Evolutionary conservation across 2,113 vertebrate species (phyloP).

Genomic region (Hypanus sabinus): DNA sequence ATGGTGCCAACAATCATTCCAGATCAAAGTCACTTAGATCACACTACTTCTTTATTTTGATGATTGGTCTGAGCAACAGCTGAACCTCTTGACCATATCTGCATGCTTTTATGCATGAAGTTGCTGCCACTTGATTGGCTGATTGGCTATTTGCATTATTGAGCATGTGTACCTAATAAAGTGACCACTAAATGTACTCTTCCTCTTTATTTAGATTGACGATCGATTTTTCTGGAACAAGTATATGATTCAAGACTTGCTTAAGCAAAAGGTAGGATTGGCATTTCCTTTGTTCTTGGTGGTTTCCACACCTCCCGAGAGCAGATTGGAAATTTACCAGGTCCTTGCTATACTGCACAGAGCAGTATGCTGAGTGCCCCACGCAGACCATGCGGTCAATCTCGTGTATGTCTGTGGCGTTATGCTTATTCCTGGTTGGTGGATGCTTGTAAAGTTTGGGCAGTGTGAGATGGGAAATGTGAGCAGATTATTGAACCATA

Average conservation of each 20-base stretch:
- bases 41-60: too few relatives aligned
- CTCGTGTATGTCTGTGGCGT: not conserved
- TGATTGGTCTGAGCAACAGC: too few relatives aligned
- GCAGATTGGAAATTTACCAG: too few relatives aligned
- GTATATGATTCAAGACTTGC: conserved; percentile 34
- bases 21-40: too few relatives aligned
- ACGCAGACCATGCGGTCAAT: not conserved
- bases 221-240: conserved; percentile 39
- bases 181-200: not conserved
- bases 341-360: not conserved
- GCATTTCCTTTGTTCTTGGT: too few relatives aligned
- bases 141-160: too few relatives aligned
- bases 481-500: not conserved
- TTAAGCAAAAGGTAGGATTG: conserved; percentile 10
- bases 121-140: too few relatives aligned
- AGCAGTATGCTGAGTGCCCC: not conserved
- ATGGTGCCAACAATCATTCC: too few relatives aligned
- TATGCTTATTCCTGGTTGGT: not conserved
- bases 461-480: not conserved
- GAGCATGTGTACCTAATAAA: too few relatives aligned
- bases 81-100: too few relatives aligned
- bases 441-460: not conserved
- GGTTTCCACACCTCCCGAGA: too few relatives aligned
- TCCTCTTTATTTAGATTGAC: conserved; percentile 3
- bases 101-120: too few relatives aligned